Evolutionary conservation across 2,113 vertebrate genomes (phyloP).

Genomic region (Phaethornis superciliosus): DNA sequence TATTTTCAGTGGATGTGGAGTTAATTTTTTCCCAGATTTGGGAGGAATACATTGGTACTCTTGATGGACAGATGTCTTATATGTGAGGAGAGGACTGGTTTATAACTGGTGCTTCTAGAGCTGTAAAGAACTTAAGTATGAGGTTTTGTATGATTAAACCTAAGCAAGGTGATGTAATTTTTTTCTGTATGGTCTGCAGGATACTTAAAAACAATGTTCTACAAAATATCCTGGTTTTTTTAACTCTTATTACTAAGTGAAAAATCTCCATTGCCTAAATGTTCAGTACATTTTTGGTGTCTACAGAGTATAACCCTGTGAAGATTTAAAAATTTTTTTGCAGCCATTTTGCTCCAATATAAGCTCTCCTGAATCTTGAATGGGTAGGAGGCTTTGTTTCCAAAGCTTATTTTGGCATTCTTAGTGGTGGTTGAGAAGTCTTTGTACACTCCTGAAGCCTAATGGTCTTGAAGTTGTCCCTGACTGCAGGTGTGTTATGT

Average conservation of each 20-base stretch:
- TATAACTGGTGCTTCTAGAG: not conserved
- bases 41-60: not conserved
- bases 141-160: slow-evolving; percentile 8
- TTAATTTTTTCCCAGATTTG: not conserved
- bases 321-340: not conserved
- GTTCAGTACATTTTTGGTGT: not conserved
- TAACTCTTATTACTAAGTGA: not conserved
- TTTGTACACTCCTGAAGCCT: not conserved
- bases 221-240: not conserved
- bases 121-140: not conserved
- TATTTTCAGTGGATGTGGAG: not conserved
- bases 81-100: not conserved
- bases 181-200: not conserved
- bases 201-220: not conserved
- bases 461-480: not conserved
- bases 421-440: not conserved
- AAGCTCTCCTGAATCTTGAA: not conserved
- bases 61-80: not conserved
- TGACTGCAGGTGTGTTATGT: not conserved
- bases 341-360: not conserved
- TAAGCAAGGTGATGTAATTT: not conserved
- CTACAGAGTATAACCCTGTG: not conserved
- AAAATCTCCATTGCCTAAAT: not conserved
- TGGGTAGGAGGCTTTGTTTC: not conserved
- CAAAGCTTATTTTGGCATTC: not conserved